Base-by-base conservation (phyloP, 1,140 invertebrate species). In the Episyrphus balteatus region DNA sequence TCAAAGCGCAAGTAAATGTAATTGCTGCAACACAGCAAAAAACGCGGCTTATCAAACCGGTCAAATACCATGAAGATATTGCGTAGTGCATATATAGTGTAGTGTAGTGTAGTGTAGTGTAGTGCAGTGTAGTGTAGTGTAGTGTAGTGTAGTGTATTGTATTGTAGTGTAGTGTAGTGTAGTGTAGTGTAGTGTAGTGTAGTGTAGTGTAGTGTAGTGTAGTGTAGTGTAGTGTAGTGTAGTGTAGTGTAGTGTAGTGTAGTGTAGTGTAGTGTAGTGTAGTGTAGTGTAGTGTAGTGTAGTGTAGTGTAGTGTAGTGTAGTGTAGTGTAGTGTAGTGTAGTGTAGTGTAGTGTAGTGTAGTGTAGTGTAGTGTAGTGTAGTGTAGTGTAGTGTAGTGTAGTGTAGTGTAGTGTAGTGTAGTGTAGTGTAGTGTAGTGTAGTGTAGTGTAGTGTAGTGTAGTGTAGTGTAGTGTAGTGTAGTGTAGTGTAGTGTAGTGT, bases 161-260 rank as follows among this genome's bases (percentile, higher is more conserved):
- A 44, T 2, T 33, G 33, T 14, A 44, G 42, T 44, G 33, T 1
- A 44, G 42, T 44, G 30, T 26, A 42, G 41, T 42, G 30, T 18
- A 21, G 41, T 42, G 30, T 26, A 42, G 41, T 44, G 34, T 31
- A 44, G 30, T 44, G 34, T 33, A 44, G 42, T 44, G 34, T 31
- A 44, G 42, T 44, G 34, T 33, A 44, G 42, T 44, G 34, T 31
- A 44, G 42, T 44, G 33, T 33, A 44, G 42, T 44, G 33, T 31
- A 44, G 42, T 44, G 34, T 15, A 44, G 42, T 44, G 34, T 31
- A 44, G 42, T 44, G 34, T 33, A 32, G 42, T 44, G 34, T n/a
- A 42, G 40, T 42, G 26, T 17, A 42, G 40, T 42, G 26, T 21
- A 42, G 40, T 42, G 26, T 17, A 42, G 40, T 42, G 26, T 21